Evolutionary conservation across 2,888 invertebrate species (phyloP).

Genomic region (Sympetrum striolatum): DNA sequence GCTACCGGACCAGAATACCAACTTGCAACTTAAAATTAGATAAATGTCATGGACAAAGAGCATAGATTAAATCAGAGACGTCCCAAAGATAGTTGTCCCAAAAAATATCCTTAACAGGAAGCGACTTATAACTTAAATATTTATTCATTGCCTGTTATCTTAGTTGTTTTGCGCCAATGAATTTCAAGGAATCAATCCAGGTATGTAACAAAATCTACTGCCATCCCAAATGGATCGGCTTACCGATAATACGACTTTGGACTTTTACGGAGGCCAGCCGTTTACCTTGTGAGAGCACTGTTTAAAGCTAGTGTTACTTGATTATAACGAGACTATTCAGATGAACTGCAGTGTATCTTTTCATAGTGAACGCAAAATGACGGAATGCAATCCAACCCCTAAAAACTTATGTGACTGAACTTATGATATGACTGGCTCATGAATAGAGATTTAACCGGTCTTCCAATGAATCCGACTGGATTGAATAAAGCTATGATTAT

Average conservation of each 20-base stretch:
- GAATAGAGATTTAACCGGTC: neutral
- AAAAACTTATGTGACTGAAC: neutral
- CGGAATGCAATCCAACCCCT: neutral
- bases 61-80: no score
- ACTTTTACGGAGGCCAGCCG: neutral
- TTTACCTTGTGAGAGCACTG: neutral
- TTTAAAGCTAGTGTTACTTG: neutral
- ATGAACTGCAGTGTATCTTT: neutral
- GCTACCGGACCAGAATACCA: no score
- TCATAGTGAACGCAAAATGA: neutral
- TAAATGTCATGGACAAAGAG: no score
- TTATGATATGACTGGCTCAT: neutral
- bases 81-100: no score
- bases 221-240: neutral
- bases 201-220: neutral
- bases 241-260: neutral
- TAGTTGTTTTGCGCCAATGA: neutral
- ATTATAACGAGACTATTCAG: conserved; percentile 22
- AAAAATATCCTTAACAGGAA: no score
- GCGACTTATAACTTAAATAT: neutral
- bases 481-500: neutral
- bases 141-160: neutral
- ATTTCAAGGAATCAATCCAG: neutral
- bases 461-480: neutral
- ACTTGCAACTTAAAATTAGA: no score